A percentile compares a stretch with the other conserved stretches of the same genome.
Evolutionary conservation across 1,140 invertebrate species (phyloP).

Genomic region (Microplitis demolitor): DNA sequence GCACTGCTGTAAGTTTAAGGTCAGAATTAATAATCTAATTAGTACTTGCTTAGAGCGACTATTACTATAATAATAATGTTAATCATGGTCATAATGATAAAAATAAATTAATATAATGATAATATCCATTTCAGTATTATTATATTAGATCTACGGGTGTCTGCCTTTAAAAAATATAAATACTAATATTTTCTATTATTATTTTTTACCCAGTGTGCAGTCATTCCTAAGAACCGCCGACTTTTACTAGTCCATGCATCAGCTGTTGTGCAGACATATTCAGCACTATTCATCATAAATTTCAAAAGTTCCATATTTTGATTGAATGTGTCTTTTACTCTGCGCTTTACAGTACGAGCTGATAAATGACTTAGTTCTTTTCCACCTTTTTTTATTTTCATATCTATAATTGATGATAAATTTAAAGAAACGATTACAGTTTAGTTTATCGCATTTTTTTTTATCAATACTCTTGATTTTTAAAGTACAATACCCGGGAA

Average conservation of each 20-base stretch:
- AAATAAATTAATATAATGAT: neutral
- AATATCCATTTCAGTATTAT: neutral
- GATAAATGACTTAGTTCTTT: neutral
- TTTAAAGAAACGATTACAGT: too few relatives aligned
- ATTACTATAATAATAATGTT: too few relatives aligned
- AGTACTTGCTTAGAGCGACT: too few relatives aligned
- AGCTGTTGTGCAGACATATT: conserved; percentile 29
- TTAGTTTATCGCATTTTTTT: too few relatives aligned
- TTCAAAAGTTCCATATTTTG: neutral
- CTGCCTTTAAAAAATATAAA: too few relatives aligned
- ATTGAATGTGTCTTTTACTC: neutral
- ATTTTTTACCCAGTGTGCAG: conserved; percentile 26
- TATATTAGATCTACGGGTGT: neutral
- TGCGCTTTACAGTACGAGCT: neutral
- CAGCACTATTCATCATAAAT: neutral
- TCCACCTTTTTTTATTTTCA: too few relatives aligned
- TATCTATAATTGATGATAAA: too few relatives aligned
- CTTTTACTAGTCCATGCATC: conserved; percentile 24
- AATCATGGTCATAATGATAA: neutral
- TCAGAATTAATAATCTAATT: too few relatives aligned
- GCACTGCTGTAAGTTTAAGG: neutral
- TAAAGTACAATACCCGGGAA: too few relatives aligned
- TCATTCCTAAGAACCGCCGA: conserved; percentile 29
- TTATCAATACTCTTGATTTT: too few relatives aligned
- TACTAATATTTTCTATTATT: neutral